These are phyloP conservation scores for Sinohyriopsis cumingii DNA, from an alignment of 2,888 invertebrate genomes.

Conservation along the genomic window DNA sequence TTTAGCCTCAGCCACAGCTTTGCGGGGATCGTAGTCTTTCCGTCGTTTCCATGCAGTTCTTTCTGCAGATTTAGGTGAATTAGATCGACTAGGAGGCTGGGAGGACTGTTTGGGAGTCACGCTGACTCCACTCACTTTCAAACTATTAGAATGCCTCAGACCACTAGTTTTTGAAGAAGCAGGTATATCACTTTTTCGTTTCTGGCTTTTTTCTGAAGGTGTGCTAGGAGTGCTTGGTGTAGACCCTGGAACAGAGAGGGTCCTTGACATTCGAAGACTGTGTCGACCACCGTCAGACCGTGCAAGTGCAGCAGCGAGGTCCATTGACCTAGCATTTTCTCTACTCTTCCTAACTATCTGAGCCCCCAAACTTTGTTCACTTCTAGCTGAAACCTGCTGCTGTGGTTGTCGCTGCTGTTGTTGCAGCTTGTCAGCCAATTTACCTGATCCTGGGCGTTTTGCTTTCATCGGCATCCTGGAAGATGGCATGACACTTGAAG, in stretches of 20 bases:
- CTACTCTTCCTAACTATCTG: conserved; percentile 60
- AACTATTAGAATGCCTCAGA: conserved; percentile 49
- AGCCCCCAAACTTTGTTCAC: conserved; percentile 61
- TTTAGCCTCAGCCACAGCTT: conserved; percentile 87
- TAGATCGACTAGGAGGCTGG: conserved; percentile 54
- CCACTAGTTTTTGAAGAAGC: conserved; percentile 16
- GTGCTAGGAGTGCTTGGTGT: conserved; percentile 24
- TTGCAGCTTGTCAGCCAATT: conserved; percentile 21
- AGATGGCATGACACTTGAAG: conserved; percentile 33
- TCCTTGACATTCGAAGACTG: conserved; percentile 48
- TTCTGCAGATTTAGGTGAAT: conserved; percentile 76
- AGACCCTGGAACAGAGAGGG: conserved; percentile 33
- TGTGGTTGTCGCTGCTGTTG: not conserved
- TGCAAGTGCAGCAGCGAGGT: conserved; percentile 24
- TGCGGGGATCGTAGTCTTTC: conserved; percentile 96
- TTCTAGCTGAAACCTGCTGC: conserved; percentile 30
- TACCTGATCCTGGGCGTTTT: conserved; percentile 36
- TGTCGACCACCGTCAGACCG: conserved; percentile 55
- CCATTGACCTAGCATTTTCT: conserved; percentile 31
- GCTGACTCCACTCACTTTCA: conserved; percentile 54
- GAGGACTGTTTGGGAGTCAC: conserved; percentile 44
- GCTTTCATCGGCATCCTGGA: conserved; percentile 41
- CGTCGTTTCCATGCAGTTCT: conserved; percentile 96
- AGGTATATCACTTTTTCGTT: conserved; percentile 36
- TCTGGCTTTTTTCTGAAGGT: conserved; percentile 16